Base-by-base conservation (phyloP, 2,888 invertebrate species). In the Portevinia maculata region DNA sequence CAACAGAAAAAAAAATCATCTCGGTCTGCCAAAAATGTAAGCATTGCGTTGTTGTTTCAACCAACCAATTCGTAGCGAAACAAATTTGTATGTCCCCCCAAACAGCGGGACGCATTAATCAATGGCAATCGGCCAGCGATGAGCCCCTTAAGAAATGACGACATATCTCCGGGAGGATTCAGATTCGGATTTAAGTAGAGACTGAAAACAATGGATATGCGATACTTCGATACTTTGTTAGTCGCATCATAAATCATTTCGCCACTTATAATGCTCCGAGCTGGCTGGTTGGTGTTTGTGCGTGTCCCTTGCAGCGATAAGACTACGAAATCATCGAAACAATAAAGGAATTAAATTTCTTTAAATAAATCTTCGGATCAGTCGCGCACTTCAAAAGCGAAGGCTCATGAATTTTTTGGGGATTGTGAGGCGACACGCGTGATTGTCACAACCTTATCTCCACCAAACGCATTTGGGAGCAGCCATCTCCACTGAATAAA, bases 31-130 rank as follows among this genome's bases (percentile, higher is more conserved):
- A 69, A 76, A 69, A 76, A 48, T n/a, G 46, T 41, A 32, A 62
- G 53, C 46, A 55, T 55, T 48, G 62, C 48, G 70, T 64, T 55
- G 55, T 67, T 73, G 53, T 74, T 69, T 69, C 24, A 79, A 74
- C 46, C 24, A 79, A 74, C 46, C 73, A 74, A 79, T 69, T 74
- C 79, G 74, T 74, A 74, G 79, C 69, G 69, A 62, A 79, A 79
- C 74, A 79, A 79, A 79, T 79, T 79, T 74, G 8, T 57, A 44
- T 79, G 79, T 79, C 69, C 67, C 59, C 50, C 55, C 28, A 9
- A 62, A 57, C 69, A 69, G 62, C 69, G 69, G 74, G 69, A 64
- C 74, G 32, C 75, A 79, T 79, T 69, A 79, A 79, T 79, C 79
- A 79, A 64, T 21, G 57, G 9, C 44, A 76, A 62, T 76, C 67